Percentiles rank a stretch among this genome's conserved stretches.
These are phyloP conservation scores for Dunckerocampus dactyliophorus DNA, from an alignment of 2,113 vertebrate genomes.

Conservation along the genomic window DNA sequence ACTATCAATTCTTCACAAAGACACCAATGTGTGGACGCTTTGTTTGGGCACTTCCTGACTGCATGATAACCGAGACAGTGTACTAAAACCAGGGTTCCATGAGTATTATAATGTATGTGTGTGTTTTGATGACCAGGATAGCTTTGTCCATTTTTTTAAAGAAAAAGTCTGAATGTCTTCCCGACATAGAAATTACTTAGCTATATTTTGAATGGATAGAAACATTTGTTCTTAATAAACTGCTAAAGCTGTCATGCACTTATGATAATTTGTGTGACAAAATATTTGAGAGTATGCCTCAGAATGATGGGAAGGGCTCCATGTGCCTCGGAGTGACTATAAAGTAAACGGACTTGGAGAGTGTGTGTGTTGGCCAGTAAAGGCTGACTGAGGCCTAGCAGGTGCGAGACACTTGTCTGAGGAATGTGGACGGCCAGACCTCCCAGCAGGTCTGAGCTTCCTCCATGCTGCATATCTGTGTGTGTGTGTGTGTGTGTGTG, in stretches of 20 bases:
- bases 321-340: slow-evolving; percentile 33
- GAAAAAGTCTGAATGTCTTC: neutral
- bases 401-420: slow-evolving; percentile 70
- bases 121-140: neutral
- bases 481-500: slow-evolving; percentile 19
- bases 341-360: slow-evolving; percentile 60
- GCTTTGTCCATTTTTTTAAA: neutral
- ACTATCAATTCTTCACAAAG: too few species aligned
- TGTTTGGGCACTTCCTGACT: too few species aligned
- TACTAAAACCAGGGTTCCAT: too few species aligned
- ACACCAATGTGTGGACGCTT: too few species aligned
- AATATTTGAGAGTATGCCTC: slow-evolving; percentile 2
- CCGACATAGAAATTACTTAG: neutral
- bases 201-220: neutral
- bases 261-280: neutral
- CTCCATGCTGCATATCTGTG: slow-evolving; percentile 37
- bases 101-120: too few species aligned
- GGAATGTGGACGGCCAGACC: slow-evolving; percentile 68
- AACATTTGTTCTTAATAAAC: neutral
- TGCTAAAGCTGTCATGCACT: neutral
- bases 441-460: slow-evolving; percentile 63
- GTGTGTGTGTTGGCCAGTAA: slow-evolving; percentile 57
- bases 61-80: too few species aligned
- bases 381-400: slow-evolving; percentile 62
- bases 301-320: neutral